Evolutionary conservation across 2,797 vertebrate species (phyloP).

Genomic region (Craterocephalus amniculus): DNA sequence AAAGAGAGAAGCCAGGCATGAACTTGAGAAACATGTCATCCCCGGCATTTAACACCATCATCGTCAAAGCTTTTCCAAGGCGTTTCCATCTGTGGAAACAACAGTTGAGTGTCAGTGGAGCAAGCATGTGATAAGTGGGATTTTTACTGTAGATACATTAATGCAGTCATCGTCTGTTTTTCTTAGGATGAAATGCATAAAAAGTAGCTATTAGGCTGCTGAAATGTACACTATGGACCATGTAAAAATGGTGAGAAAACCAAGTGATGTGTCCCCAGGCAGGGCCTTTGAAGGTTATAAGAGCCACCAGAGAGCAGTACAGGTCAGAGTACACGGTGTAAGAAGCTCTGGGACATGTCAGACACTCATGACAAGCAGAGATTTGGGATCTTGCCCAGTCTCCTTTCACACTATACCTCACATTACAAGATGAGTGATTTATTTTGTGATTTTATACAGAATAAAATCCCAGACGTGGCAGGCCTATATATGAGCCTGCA

Average conservation of each 20-base stretch:
- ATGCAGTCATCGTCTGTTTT: conserved; percentile 43
- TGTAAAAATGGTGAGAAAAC: conserved; percentile 55
- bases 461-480: background rate
- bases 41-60: conserved; percentile 6
- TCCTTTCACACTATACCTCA: conserved; percentile 31
- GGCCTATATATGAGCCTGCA: background rate
- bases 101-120: conserved; percentile 2
- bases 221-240: conserved; percentile 17
- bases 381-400: conserved; percentile 17
- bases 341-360: conserved; percentile 40
- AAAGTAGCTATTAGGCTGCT: conserved; percentile 37
- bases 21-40: background rate
- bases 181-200: conserved; percentile 51
- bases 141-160: conserved; percentile 45
- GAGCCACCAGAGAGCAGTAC: conserved; percentile 60
- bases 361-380: conserved; percentile 34
- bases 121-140: conserved; percentile 44
- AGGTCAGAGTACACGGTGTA: conserved; percentile 40
- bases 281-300: conserved; percentile 32
- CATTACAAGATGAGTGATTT: conserved; percentile 29
- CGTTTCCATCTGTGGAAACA: conserved; percentile 15
- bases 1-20: conserved; percentile 9
- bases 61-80: conserved; percentile 9
- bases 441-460: conserved; percentile 39
- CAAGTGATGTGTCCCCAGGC: conserved; percentile 19